phyloP scores from a whole-genome alignment of 2,888 invertebrate genomes.

The Sussaba pulchella region DNA sequence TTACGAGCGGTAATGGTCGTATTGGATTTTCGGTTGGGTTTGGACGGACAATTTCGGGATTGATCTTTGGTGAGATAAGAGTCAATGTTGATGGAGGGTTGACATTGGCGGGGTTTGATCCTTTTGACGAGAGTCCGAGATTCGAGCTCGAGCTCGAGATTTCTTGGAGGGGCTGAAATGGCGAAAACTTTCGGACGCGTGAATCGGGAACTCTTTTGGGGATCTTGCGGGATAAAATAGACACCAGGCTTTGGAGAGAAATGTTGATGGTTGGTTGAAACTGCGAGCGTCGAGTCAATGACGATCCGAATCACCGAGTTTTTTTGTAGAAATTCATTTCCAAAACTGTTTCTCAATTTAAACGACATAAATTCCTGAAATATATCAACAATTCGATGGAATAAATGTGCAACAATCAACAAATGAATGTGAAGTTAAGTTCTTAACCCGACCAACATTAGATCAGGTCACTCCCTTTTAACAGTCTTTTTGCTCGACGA shows the following conservation, averaged over 20 bases:
- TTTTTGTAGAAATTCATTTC: no score
- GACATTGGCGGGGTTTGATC: no score
- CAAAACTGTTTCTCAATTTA: no score
- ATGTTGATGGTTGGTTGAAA: background rate
- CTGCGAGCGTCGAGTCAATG: no score
- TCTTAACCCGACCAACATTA: background rate
- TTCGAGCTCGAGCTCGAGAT: no score
- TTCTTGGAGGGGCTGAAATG: no score
- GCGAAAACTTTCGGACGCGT: no score
- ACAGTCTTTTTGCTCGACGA: conserved; percentile 27
- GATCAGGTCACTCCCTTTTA: conserved; percentile 26
- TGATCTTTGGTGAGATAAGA: background rate
- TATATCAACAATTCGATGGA: background rate
- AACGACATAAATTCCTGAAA: background rate
- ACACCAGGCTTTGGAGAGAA: background rate
- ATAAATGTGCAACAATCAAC: background rate
- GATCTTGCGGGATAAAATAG: no score
- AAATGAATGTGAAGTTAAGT: background rate
- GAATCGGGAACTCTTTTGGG: no score
- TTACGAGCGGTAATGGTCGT: conserved; percentile 15
- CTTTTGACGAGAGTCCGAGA: no score
- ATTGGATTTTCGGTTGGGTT: background rate
- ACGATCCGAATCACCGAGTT: no score
- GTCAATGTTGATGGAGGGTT: background rate
- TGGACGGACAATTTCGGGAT: background rate